These are phyloP conservation scores for Clytia hemisphaerica DNA, from an alignment of 30 jellyfish, hydroid and myxozoan genomes.

Conservation along the genomic window DNA sequence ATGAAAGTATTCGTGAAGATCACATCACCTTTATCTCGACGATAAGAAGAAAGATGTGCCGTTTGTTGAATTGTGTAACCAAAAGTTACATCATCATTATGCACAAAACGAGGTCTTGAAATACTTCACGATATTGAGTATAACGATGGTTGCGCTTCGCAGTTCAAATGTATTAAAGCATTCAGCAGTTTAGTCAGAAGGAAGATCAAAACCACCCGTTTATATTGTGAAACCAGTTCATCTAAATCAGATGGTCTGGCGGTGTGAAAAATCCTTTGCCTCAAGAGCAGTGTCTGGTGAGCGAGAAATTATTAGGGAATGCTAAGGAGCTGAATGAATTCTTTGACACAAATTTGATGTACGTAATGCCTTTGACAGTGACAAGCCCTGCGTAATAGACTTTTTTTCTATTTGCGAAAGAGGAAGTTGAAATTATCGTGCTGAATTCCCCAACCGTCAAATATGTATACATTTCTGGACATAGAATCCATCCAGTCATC, in stretches of 20 bases:
- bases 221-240: background rate
- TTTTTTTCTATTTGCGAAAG: background rate
- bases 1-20: background rate
- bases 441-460: background rate
- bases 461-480: background rate
- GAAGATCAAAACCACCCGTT: background rate
- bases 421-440: background rate
- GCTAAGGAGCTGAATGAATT: background rate
- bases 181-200: too few relatives aligned
- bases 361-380: background rate
- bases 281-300: slow-evolving; percentile 1
- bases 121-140: background rate
- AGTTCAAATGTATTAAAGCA: background rate
- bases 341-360: background rate
- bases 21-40: background rate
- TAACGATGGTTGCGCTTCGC: slow-evolving; percentile 6
- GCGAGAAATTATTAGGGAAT: background rate
- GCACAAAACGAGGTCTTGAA: background rate
- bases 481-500: background rate
- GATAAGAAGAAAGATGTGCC: background rate
- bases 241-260: slow-evolving; percentile 5
- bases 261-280: slow-evolving; percentile 1
- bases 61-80: background rate
- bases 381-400: background rate
- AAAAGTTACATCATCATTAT: background rate